Evolutionary conservation across 1,140 invertebrate species (phyloP), one percentile per base, ranked within the genome.

Genomic region (Calephelis virginiensis): DNA sequence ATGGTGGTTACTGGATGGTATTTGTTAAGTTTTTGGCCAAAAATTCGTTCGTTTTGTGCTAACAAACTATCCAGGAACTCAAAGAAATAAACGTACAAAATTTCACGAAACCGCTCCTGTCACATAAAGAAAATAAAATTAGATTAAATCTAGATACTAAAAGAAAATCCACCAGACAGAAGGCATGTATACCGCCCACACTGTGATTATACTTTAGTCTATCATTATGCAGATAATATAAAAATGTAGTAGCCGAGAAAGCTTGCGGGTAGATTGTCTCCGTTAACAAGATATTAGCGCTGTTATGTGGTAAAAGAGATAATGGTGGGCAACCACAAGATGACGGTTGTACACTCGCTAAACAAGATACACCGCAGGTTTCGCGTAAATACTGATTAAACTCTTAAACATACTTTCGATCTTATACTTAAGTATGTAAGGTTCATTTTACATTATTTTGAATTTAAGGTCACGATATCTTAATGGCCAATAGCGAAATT

Each of bases 271-370:
- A 72, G 76, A 81, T 82, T 87, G 81, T 85, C 79, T 64, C 73
- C 71, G 63, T 76, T 87, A 87, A 87, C 83, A 82, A 87, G 85
- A 80, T 67, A 69, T 74, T 65, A 67, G 74, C 70, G 69, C 69
- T 65, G 73, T 76, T 77, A 61, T 76, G 80, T 69, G 79, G 83
- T 85, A 61, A 70, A 61, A 68, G 40, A 63, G 76, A 81, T 87
- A 85, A 85, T 85, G 74, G 78, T 74, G 70, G 70, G 64, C 72
- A 71, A 86, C 84, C 80, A 68, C 80, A 82, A 81, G 68, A 80
- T 74, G 80, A 74, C 74, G 75, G 79, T 74, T 64, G 67, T 65
- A 59, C 56, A 63, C 69, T 56, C 61, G 77, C 76, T 77, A 73
- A 82, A 86, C 72, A 76, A 80, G 78, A 38, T 67, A 75, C 65